Conservation (phyloP, 2,113 vertebrate genomes). For the Callocephalon fimbriatum region DNA sequence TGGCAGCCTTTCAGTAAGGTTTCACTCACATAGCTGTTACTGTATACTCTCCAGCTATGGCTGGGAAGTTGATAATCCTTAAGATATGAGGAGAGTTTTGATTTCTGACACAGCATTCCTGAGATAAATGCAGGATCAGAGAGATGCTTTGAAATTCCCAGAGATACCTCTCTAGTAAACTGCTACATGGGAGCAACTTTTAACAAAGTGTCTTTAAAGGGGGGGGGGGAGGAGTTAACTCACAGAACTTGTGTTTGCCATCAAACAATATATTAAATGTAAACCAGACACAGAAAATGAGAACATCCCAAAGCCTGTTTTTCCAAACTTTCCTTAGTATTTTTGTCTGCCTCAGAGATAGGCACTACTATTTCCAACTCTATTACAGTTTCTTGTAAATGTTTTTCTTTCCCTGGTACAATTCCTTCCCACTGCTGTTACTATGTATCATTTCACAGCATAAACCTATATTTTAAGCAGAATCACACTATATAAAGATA, state of each 20-base stretch:
- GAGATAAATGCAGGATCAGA: slow-evolving; percentile 97
- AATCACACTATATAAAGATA: background rate
- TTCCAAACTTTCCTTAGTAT: slow-evolving; percentile 33
- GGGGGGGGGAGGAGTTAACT: background rate
- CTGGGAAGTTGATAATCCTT: slow-evolving; percentile 93
- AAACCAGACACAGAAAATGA: slow-evolving; percentile 79
- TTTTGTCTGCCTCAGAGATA: background rate
- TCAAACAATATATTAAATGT: slow-evolving; percentile 78
- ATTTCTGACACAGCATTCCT: slow-evolving; percentile 99
- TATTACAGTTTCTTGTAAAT: background rate
- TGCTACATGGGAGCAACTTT: slow-evolving; percentile 72
- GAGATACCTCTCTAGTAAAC: slow-evolving; percentile 73
- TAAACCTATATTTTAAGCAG: background rate
- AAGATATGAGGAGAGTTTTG: slow-evolving; percentile 97
- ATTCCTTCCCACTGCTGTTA: background rate
- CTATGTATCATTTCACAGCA: background rate
- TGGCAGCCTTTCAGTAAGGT: slow-evolving; percentile 79
- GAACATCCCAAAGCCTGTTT: slow-evolving; percentile 51
- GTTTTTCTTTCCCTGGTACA: background rate
- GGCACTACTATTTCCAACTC: background rate
- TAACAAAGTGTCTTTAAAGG: slow-evolving; percentile 72
- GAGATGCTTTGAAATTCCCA: slow-evolving; percentile 90
- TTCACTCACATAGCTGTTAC: slow-evolving; percentile 87
- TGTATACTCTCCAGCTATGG: slow-evolving; percentile 91
- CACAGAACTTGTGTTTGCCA: slow-evolving; percentile 53